Base-by-base conservation (phyloP, 1,140 invertebrate genomes). In the Vanessa tameamea region DNA sequence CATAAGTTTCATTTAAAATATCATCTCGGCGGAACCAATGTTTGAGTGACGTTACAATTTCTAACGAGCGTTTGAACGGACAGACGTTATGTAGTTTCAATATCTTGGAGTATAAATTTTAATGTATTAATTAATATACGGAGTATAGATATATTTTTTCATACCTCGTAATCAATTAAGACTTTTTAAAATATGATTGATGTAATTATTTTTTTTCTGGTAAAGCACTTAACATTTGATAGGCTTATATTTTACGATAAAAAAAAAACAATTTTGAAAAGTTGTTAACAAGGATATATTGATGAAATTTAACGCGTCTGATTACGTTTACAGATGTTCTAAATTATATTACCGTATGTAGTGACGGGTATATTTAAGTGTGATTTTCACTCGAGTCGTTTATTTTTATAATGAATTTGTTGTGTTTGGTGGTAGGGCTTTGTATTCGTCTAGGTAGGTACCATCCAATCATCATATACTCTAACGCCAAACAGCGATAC, bases 41-140 rank as follows among this genome's bases (percentile, higher is more conserved):
- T 69, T 76, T 85, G 83, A 86, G 70, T 87, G 84, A 85, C 87
- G 81, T 82, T 83, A 83, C 80, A 85, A 84, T 83, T 83, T 85
- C 57, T 63, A 69, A 37, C 57, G 57, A 69, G 47, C 14, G 43
- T 23, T 59, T 47, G 20, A 37, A 61, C 57, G 15, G 57, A 61
- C 13, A 61, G 57, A 61, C 57, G 11, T 15, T 37, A 61, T 61
- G 23, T 43, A 43, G 71, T 69, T 69, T 69, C 66, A 50, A 69
- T 64, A 51, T 64, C 59, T 72, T 59, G 2, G 2, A 47, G 55
- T 73, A 73, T 68, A 75, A 64, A 73, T 73, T 67, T 73, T 73
- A 74, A 81, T 83, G 79, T 81, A 80, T 83, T 79, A 82, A 73
- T 73, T 73, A 53, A 68, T 51, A 73, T 68, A 48, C 65, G 57